A percentile compares a stretch with the other conserved stretches of the same genome.
Conservation (phyloP, 2,888 invertebrate genomes). For the Stramonita haemastoma region DNA sequence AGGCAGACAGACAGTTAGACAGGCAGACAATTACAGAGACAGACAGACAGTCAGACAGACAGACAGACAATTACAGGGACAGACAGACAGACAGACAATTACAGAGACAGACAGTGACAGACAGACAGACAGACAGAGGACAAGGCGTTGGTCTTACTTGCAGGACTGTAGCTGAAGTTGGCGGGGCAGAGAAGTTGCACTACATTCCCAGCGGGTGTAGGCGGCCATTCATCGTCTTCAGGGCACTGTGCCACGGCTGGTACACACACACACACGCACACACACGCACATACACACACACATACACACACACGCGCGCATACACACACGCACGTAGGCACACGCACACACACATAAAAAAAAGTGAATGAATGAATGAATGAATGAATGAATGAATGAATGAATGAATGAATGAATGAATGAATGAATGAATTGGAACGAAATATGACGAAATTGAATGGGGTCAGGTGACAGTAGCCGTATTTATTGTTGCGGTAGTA, state of each 20-base stretch:
- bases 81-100: background rate
- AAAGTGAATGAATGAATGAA: background rate
- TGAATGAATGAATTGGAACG: no score
- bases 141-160: background rate
- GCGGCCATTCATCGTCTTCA: slow-evolving; percentile 5
- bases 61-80: background rate
- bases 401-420: no score
- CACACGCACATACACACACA: background rate
- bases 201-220: background rate
- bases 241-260: background rate
- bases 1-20: background rate
- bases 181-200: background rate
- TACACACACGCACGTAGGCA: background rate
- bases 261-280: background rate
- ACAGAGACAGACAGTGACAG: background rate
- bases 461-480: background rate
- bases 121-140: slow-evolving; percentile 9
- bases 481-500: background rate
- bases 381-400: no score
- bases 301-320: background rate
- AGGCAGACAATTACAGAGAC: background rate
- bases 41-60: background rate
- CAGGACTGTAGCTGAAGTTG: background rate
- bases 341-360: background rate
- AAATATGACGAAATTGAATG: no score